Percentiles rank a stretch among this genome's conserved stretches.
Evolutionary conservation across 2,113 vertebrate species (phyloP).

Genomic region (Python bivittatus): DNA sequence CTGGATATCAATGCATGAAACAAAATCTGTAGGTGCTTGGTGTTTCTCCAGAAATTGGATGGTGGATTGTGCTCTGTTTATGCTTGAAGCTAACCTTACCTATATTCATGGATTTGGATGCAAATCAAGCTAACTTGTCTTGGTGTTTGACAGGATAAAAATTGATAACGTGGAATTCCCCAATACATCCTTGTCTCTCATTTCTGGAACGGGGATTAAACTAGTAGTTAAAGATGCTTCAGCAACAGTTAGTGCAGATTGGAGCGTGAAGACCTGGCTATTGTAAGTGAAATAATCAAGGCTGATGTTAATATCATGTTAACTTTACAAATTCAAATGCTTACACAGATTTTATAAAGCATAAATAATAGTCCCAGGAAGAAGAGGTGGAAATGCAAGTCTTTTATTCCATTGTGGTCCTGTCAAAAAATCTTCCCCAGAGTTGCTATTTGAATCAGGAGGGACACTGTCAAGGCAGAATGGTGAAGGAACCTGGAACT

Average conservation of each 20-base stretch:
- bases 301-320: background rate
- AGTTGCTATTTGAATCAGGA: background rate
- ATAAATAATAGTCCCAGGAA: background rate
- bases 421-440: background rate
- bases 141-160: constrained; percentile 62
- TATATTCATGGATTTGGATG: background rate
- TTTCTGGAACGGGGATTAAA: constrained; percentile 67
- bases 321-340: background rate
- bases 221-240: constrained; percentile 66
- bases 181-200: constrained; percentile 66
- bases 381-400: background rate
- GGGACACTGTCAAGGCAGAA: background rate
- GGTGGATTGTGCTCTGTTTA: background rate
- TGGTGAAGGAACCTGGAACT: background rate
- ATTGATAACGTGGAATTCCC: constrained; percentile 69
- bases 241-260: constrained; percentile 55
- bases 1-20: background rate
- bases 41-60: background rate
- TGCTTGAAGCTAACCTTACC: background rate
- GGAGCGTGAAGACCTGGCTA: constrained; percentile 70
- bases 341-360: background rate
- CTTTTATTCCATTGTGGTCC: background rate
- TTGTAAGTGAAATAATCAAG: constrained; percentile 63
- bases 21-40: background rate
- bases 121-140: constrained; percentile 6